Percentiles rank a stretch among this genome's conserved stretches.
These are phyloP conservation scores for Pectinophora gossypiella DNA, from an alignment of 1,140 invertebrate species.

Conservation along the genomic window DNA sequence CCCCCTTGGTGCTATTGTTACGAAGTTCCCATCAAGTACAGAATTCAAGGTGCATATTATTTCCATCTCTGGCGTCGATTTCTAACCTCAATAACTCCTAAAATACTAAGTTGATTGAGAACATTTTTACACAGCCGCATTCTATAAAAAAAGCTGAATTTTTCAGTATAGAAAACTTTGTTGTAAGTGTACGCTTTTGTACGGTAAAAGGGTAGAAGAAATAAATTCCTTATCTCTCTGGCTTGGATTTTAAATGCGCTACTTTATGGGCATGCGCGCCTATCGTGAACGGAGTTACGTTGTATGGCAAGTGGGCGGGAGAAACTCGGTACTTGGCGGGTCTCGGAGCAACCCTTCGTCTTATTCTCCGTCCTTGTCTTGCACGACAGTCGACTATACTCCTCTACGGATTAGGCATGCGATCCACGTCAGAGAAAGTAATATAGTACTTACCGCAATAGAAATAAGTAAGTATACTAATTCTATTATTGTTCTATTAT, in stretches of 20 bases:
- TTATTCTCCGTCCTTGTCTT: conserved; percentile 75
- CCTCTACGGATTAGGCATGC: conserved; percentile 46
- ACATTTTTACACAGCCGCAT: conserved; percentile 29
- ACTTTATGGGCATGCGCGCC: conserved; percentile 68
- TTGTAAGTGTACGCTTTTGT: conserved; percentile 7
- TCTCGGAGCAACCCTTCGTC: conserved; percentile 76
- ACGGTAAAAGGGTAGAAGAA: conserved; percentile 24
- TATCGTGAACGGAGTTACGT: conserved; percentile 55
- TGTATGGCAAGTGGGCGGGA: conserved; percentile 16
- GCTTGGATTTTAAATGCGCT: conserved; percentile 71
- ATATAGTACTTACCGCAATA: too few species aligned
- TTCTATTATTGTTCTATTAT: too few species aligned
- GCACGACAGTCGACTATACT: conserved; percentile 65
- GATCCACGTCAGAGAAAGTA: conserved; percentile 10
- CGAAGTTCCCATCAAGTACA: conserved; percentile 67
- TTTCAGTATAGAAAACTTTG: conserved; percentile 44
- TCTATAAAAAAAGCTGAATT: conserved; percentile 57
- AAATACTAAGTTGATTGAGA: conserved; percentile 9
- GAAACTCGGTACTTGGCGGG: conserved; percentile 64
- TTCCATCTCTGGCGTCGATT: conserved; percentile 64
- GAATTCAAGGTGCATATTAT: conserved; percentile 48
- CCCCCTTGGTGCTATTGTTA: conserved; percentile 75
- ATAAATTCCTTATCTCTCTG: conserved; percentile 74
- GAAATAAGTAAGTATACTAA: too few species aligned
- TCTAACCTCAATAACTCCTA: conserved; percentile 31